Evolutionary conservation across 2,797 vertebrate species (phyloP).

Genomic region (Tamandua tetradactyla): DNA sequence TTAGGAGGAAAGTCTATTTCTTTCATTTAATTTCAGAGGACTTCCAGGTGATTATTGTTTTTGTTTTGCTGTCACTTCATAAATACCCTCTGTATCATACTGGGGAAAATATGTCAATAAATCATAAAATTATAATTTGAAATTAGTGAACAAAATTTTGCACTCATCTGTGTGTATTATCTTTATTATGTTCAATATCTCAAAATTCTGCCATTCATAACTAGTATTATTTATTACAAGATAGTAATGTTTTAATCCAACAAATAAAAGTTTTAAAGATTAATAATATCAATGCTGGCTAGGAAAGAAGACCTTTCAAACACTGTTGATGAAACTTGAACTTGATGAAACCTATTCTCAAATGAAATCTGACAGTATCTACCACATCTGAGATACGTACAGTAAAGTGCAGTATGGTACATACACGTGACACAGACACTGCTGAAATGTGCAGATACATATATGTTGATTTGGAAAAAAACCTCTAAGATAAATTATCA

Average conservation of each 20-base stretch:
- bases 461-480: neutral
- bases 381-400: neutral
- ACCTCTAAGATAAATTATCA: neutral
- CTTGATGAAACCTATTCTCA: neutral
- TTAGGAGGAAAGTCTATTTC: neutral
- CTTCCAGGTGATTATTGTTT: neutral
- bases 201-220: neutral
- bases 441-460: neutral
- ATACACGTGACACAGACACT: neutral
- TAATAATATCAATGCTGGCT: neutral
- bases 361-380: slow-evolving; percentile 28
- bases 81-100: neutral
- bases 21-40: slow-evolving; percentile 41
- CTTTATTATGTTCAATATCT: slow-evolving; percentile 18
- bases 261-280: neutral
- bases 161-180: neutral
- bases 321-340: neutral
- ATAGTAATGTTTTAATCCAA: neutral
- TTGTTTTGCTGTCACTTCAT: neutral
- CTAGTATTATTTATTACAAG: neutral
- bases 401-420: neutral
- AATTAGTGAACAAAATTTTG: slow-evolving; percentile 19
- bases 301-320: neutral
- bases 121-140: slow-evolving; percentile 4
- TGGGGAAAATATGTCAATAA: neutral